Evolutionary conservation across 2,797 vertebrate genomes (phyloP), one percentile per base, ranked within the genome.

Genomic region (Xenentodon cancila): DNA sequence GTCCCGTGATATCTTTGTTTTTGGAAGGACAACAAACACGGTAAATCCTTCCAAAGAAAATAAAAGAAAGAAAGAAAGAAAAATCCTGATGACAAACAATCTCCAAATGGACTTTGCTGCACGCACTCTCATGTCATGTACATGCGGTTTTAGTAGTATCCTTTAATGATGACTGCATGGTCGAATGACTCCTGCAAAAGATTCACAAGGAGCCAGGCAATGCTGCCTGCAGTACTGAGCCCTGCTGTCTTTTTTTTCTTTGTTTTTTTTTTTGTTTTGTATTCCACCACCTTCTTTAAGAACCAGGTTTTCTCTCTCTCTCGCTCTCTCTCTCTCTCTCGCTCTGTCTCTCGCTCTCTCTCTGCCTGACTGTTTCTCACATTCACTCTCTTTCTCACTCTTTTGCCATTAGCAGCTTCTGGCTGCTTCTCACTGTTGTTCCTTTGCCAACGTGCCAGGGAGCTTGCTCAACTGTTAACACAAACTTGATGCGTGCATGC

Each of bases 351-450:
- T 11, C 59, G 22, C 51, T 34, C 32, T 32, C 34, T 40, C 37
- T 15, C 37, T 40, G 37, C 34, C 66, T 73, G 59, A 64, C 75
- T 78, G 54, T 78, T 82, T 88, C 74, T 77, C 80, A 75, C 74
- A 73, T 74, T 73, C 56, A 0, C 64, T 70, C 74, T 66, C 60
- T 83, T 77, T 84, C 77, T 88, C 84, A 69, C 83, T 84, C 59
- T 0, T 40, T 57, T 88, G 73, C 77, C 81, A 89, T 89, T 88
- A 90, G 83, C 87, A 85, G 87, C 82, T 89, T 81, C 82, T 85
- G 85, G 77, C 78, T 71, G 73, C 37, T 15, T 75, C 77, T 86
- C 73, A 57, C 68, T 76, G 76, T 79, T 71, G 78, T 70, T 71
- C 56, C 65, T 75, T 78, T 82, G 79, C 84, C 86, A 88, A 62